phyloP scores from a whole-genome alignment of 2,797 vertebrate genomes.

The Vipera ursinii region DNA sequence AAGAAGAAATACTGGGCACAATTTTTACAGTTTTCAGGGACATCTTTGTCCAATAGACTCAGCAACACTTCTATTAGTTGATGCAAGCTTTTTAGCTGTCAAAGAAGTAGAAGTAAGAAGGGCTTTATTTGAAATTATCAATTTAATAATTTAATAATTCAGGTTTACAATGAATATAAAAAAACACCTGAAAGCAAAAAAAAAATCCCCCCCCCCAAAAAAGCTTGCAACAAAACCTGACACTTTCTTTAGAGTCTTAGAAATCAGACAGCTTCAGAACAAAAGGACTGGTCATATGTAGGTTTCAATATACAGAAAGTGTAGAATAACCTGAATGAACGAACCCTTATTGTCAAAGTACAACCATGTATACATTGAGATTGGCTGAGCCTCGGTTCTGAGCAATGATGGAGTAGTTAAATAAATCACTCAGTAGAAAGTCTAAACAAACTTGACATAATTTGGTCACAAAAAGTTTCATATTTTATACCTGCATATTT shows the following conservation, averaged over 20 bases:
- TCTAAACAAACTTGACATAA: not conserved
- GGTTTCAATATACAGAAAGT: not conserved
- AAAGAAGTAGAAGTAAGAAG: conserved; percentile 37
- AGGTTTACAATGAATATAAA: not conserved
- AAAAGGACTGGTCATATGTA: not conserved
- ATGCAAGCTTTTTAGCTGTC: conserved; percentile 82
- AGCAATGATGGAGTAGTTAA: not conserved
- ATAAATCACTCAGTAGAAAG: not conserved
- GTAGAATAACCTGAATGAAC: not conserved
- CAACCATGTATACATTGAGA: too few relatives aligned
- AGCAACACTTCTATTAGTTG: conserved; percentile 86
- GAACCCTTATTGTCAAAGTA: too few relatives aligned
- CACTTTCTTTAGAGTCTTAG: not conserved
- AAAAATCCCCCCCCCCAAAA: too few relatives aligned
- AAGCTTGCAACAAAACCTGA: not conserved
- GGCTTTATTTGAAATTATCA: not conserved
- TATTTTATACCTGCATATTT: too few relatives aligned
- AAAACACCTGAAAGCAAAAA: not conserved
- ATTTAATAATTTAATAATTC: not conserved
- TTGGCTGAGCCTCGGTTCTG: not conserved
- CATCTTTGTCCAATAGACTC: conserved; percentile 93
- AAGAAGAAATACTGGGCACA: conserved; percentile 96
- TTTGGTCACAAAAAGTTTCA: not conserved
- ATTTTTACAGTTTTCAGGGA: conserved; percentile 98
- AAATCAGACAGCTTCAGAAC: not conserved